Base-by-base conservation (phyloP, 2,888 invertebrate genomes). In the Tryphoninae sp. region DNA sequence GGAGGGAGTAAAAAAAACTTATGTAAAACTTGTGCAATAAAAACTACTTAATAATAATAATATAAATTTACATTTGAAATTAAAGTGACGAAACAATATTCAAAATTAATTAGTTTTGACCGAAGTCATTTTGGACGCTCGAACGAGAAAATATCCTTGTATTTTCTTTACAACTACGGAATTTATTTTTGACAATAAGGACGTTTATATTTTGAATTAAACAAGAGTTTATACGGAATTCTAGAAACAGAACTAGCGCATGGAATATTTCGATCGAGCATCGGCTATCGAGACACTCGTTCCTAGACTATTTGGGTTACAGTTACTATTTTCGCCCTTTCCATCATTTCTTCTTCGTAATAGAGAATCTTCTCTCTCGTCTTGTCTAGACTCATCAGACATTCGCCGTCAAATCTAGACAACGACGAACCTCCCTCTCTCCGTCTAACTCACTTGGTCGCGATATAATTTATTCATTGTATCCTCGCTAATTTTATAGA, bases 371-470 rank as follows among this genome's bases (percentile, higher is more conserved):
- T 71, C 26, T 68, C 33, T 33, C 49, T 72, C 64, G n/a, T 59
- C 67, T 64, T 23, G 65, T 75, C 74, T 72, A 61, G 78, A 73
- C 69, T 81, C 81, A 78, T 81, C 74, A 75, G 74, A 75, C 78
- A 81, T 81, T 81, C 81, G 71, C 75, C 75, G 19, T 75, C 49
- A 65, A 68, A 81, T 74, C 65, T 65, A 78, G 81, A 78, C 81
- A 74, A 78, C 59, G 75, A 67, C 49, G 59, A 71, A 75, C 42
- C 61, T 61, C 49, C 9, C 55, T 62, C 22, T 62, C 4, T 62
- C 42, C 3, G 11, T 23, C 26, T 59, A 23, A 26, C 72, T 72
- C 62, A 13, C 72, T 51, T 33, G 58, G 55, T 67, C 49, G 9
- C 45, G 49, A 22, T 4, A 72, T 77, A n/a, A 80, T 53, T 80